phyloP scores from a whole-genome alignment of 2,113 vertebrate species.

The Gymnorhina tibicen region DNA sequence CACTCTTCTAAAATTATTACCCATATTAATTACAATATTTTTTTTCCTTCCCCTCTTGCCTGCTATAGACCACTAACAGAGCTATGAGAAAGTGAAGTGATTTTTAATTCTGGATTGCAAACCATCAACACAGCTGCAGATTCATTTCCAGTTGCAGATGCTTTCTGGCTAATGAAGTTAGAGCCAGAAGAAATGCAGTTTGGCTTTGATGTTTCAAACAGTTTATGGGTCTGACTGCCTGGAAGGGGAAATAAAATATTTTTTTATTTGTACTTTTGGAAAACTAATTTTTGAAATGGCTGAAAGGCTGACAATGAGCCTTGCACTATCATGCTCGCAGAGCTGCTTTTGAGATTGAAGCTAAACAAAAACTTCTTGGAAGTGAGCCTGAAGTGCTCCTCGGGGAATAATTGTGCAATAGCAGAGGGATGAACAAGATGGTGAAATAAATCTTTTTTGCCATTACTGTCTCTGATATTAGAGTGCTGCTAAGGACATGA shows the following conservation, averaged over 20 bases:
- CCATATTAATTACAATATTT: not conserved
- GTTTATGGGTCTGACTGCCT: constrained; percentile 2
- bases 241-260: not conserved
- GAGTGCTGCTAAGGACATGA: constrained; percentile 7
- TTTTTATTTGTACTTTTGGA: constrained; percentile 45
- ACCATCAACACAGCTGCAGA: constrained; percentile 58
- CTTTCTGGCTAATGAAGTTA: constrained; percentile 44
- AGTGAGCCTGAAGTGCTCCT: not conserved
- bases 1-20: not conserved
- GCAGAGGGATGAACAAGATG: constrained; percentile 35
- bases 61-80: not conserved
- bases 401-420: constrained; percentile 8
- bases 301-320: constrained; percentile 42
- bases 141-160: constrained; percentile 48
- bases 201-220: constrained; percentile 38
- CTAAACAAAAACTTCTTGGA: constrained; percentile 19
- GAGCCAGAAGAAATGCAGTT: constrained; percentile 27
- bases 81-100: not conserved
- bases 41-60: not conserved
- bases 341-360: constrained; percentile 11
- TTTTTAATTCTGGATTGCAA: constrained; percentile 23
- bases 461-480: not conserved
- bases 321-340: not conserved
- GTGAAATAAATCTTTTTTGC: constrained; percentile 8
- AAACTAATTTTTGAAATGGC: constrained; percentile 53